Evolutionary conservation across 2,113 vertebrate species (phyloP).

Genomic region (Halichoerus grypus): DNA sequence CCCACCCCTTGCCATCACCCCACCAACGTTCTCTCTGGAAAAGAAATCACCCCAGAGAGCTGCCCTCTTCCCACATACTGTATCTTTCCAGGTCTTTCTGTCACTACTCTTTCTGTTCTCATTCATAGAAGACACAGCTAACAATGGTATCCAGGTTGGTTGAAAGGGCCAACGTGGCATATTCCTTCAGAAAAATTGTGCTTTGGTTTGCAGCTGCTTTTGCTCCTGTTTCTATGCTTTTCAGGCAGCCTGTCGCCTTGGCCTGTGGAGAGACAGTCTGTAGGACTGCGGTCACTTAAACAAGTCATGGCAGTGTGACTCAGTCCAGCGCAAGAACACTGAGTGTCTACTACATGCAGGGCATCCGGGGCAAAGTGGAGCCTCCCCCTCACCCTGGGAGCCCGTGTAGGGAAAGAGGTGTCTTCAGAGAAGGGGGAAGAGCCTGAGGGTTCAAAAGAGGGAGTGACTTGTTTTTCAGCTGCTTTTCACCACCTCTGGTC

Average conservation of each 20-base stretch:
- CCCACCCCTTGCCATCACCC: not conserved
- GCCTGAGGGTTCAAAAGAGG: not conserved
- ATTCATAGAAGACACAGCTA: not conserved
- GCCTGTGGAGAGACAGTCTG: not conserved
- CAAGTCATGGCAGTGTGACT: not conserved
- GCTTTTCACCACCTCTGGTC: not conserved
- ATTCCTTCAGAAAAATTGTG: not conserved
- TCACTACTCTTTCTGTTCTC: not conserved
- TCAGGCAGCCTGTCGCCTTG: not conserved
- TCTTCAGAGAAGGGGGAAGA: not conserved
- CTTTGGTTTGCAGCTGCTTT: not conserved
- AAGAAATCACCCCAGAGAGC: not conserved
- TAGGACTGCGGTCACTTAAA: not conserved
- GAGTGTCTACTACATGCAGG: not conserved
- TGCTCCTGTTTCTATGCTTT: not conserved
- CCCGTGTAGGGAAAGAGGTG: not conserved
- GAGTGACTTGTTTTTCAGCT: not conserved
- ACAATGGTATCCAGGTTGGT: not conserved
- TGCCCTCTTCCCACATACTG: not conserved
- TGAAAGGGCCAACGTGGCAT: not conserved
- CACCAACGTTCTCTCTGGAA: conserved; percentile 10
- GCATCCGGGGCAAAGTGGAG: not conserved
- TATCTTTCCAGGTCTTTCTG: not conserved
- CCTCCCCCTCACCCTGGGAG: not conserved
- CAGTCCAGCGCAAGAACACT: not conserved